phyloP scores from a whole-genome alignment of 2,797 vertebrate species.

The Zenarchopterus dispar region DNA sequence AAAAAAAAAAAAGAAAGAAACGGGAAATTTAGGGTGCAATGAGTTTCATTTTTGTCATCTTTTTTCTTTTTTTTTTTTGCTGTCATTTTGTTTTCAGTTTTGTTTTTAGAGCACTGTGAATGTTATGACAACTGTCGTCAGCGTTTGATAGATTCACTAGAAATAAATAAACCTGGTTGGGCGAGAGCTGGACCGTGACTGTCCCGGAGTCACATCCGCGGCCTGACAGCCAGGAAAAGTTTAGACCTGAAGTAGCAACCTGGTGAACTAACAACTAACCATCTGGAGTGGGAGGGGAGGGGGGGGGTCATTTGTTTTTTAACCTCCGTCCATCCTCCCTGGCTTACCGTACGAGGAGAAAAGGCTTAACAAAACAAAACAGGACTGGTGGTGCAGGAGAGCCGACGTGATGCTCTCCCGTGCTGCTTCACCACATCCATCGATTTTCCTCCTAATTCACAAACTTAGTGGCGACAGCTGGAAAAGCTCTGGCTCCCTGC shows the following conservation, averaged over 20 bases:
- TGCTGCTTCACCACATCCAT: conserved; percentile 25
- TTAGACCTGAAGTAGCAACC: conserved; percentile 18
- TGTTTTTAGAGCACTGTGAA: conserved; percentile 80
- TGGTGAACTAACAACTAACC: conserved; percentile 23
- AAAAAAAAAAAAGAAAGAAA: conserved; percentile 11
- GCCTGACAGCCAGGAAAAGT: neutral
- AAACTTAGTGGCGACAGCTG: conserved; percentile 36
- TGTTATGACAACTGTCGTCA: conserved; percentile 74
- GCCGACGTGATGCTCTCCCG: conserved; percentile 7
- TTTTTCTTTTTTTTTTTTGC: neutral
- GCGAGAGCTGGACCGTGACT: conserved; percentile 29
- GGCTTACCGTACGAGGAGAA: conserved; percentile 32
- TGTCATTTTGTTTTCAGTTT: conserved; percentile 53
- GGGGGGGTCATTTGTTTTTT: conserved; percentile 3
- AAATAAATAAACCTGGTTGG: conserved; percentile 35
- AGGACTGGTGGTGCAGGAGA: conserved; percentile 5
- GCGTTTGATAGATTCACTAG: conserved; percentile 52
- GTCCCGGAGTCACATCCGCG: conserved; percentile 22
- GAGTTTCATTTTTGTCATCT: conserved; percentile 44
- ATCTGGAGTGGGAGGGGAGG: neutral
- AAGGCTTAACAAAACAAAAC: neutral
- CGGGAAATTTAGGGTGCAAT: conserved; percentile 43
- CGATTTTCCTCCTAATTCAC: conserved; percentile 66
- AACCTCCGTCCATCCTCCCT: conserved; percentile 24
- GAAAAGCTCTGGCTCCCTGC: conserved; percentile 24